Evolutionary conservation across 2,888 invertebrate genomes (phyloP).

Genomic region (Mimachlamys varia): DNA sequence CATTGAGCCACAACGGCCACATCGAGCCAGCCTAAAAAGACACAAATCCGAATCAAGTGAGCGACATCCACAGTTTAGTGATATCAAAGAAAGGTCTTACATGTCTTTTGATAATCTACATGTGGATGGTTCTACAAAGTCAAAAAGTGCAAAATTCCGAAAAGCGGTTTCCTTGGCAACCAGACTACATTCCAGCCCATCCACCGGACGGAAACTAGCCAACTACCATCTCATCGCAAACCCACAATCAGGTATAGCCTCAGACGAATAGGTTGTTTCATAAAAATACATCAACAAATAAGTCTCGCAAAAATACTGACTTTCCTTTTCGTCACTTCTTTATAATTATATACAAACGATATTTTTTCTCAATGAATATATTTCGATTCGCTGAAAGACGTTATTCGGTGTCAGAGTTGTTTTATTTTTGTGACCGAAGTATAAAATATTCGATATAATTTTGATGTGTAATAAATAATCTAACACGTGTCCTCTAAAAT

Average conservation of each 20-base stretch:
- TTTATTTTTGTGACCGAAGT: too few species aligned
- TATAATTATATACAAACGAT: background rate
- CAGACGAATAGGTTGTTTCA: background rate
- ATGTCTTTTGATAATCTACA: conserved; percentile 78
- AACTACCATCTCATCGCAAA: conserved; percentile 78
- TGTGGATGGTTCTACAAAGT: conserved; percentile 71
- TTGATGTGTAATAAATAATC: too few species aligned
- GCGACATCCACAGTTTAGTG: conserved; percentile 73
- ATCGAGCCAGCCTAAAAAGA: conserved; percentile 69
- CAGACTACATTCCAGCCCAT: conserved; percentile 78
- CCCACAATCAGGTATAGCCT: conserved; percentile 77
- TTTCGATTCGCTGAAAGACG: background rate
- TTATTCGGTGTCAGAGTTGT: too few species aligned
- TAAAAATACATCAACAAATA: background rate
- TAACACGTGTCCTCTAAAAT: too few species aligned
- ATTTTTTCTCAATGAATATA: background rate
- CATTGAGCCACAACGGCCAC: conserved; percentile 40
- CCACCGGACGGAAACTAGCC: conserved; percentile 77
- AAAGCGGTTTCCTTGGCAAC: conserved; percentile 77
- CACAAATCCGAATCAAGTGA: conserved; percentile 74
- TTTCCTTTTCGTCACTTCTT: background rate
- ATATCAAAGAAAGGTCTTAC: conserved; percentile 74
- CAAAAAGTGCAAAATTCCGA: conserved; percentile 75
- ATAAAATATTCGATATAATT: too few species aligned
- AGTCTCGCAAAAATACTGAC: background rate